Evolutionary conservation across 2,888 invertebrate genomes (phyloP), one percentile per base, ranked within the genome.

Genomic region (Cosmia trapezina): DNA sequence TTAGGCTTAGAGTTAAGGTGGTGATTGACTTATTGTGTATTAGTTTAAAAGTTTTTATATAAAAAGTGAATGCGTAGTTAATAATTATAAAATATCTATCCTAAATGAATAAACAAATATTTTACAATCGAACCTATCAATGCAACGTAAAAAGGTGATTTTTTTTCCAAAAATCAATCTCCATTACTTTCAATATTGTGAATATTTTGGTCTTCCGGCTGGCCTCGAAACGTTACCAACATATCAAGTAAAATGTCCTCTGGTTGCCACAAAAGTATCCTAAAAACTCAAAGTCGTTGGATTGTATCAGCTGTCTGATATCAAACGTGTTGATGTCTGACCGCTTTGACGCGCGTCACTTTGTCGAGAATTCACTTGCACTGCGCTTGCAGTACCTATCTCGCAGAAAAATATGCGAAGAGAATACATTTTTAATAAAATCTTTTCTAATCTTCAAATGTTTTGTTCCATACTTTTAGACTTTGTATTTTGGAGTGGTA

Each of bases 11-110:
- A 65, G 43, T 65, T 57, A 70, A 70, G 69, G 69, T 79, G 85
- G 75, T 83, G 84, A 73, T 59, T 67, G 66, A 73, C 83, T 79
- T 45, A n/a, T n/a, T n/a, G 8, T 41, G 19, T 43, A 22, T 37
- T 47, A 12, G 11, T 6, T 47, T 19, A 17, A 33, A 37, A 49
- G 33, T 67, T 28, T 2, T 19, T 57, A 3, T n/a, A 33, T 53
- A 41, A 41, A 22, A 17, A 8, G 2, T 8, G 19, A 37, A 3
- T 56, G 19, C 14, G 11, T 22, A 37, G 28, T 51, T 43, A n/a
- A 1, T 43, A n/a, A 1, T 28, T 51, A 12, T 5, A 41, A 28
- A 49, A 68, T 22, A 22, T 7, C 0, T 8, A 17, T 11, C 12
- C 4, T 37, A 37, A 2, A 37, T 37, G 37, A 6, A 37, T 37